Evolutionary conservation across 2,797 vertebrate genomes (phyloP), one percentile per base, ranked within the genome.

Genomic region (Huso huso): DNA sequence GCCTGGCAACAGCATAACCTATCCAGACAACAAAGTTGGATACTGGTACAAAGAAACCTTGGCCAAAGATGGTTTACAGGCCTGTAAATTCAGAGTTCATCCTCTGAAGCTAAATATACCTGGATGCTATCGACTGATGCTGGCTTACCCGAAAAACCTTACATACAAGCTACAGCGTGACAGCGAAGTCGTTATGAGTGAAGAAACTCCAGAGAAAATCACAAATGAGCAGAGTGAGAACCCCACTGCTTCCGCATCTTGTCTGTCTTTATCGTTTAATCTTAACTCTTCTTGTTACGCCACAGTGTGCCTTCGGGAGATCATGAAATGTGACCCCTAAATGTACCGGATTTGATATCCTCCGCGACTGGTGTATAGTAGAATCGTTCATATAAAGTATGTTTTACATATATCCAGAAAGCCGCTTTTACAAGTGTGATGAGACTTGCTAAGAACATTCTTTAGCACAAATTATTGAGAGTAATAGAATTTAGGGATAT

Each of bases 251-350:
- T 64, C 80, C n/a, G 12, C 72, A 66, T 10, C 62, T 3, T 79
- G 72, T 48, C 89, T 98, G 73, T 81, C 72, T 49, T 7, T 98
- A 63, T 91, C 90, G 62, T 96, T 98, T 70, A 87, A 94, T 74
- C 89, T 98, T 67, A 89, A 94, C 68, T 84, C 93, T 15, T 96
- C 96, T 0, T 96, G 95, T 81, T 99, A 98, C 0, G 96, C 96
- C 51, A 99, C 96, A 0, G 81, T 95, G 68, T 97, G 90, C 81
- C 90, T 99, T 70, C 79, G 90, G 73, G 96, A 99, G 86, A 90
- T 98, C 72, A 97, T 98, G 96, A 98, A 97, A 81, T 88, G 84
- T 71, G 86, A 94, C 12, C 73, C 84, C 18, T 93, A 88, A 83
- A 67, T 61, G 12, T 48, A 37, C 18, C 2, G 18, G 18, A 18